These are phyloP conservation scores for Pituophis catenifer DNA, from an alignment of 2,113 vertebrate genomes.

Conservation along the genomic window DNA sequence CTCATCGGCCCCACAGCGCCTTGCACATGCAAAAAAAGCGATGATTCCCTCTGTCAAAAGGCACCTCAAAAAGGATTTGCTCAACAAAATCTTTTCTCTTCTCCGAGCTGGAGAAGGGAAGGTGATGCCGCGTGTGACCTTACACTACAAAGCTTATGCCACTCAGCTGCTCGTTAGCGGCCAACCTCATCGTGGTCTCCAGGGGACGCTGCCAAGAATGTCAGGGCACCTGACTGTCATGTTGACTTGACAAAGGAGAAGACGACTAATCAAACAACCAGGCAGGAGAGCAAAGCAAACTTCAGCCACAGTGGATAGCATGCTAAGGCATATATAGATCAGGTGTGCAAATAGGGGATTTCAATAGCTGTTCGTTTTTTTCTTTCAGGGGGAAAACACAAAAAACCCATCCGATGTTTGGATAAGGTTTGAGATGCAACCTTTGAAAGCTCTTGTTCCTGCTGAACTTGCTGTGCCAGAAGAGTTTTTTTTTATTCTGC, in stretches of 20 bases:
- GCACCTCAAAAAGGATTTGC: conserved; percentile 16
- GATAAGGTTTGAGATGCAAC: neutral
- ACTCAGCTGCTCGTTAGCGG: conserved; percentile 25
- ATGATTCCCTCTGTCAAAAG: conserved; percentile 27
- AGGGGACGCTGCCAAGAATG: conserved; percentile 15
- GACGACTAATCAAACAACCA: neutral
- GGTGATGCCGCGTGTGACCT: conserved; percentile 27
- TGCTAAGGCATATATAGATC: neutral
- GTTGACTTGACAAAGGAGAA: neutral
- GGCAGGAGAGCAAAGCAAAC: neutral
- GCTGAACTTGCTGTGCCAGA: neutral
- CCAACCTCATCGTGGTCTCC: neutral
- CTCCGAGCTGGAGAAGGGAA: neutral
- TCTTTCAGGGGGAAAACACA: neutral
- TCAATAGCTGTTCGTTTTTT: neutral
- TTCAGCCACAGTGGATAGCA: neutral
- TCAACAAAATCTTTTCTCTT: neutral
- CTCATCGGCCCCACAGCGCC: conserved; percentile 1
- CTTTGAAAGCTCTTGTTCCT: neutral
- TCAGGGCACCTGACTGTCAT: neutral
- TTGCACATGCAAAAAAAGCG: neutral
- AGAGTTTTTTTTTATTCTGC: neutral
- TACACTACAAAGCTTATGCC: conserved; percentile 10
- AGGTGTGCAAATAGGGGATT: neutral
- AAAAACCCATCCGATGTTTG: neutral